Conservation (phyloP, 1,140 invertebrate species). For the Pteromalus puparum region DNA sequence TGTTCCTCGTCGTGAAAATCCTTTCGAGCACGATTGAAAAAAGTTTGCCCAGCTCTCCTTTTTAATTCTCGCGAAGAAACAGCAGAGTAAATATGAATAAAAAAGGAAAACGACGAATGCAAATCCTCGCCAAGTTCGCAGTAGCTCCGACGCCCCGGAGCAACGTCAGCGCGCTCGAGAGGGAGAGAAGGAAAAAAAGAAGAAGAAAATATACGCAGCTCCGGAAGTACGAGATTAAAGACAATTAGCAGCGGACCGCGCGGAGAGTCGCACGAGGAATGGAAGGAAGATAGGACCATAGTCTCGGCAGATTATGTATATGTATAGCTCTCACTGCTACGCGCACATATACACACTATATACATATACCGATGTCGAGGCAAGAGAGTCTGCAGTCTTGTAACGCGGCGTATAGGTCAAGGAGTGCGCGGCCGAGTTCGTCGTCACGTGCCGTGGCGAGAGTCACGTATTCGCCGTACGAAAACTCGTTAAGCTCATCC, state of each 20-base stretch:
- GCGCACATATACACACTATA: too few species aligned
- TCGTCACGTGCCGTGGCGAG: slow-evolving; percentile 7
- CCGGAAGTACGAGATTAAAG: slow-evolving; percentile 3
- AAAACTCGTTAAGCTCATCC: slow-evolving; percentile 41
- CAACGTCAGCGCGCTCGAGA: neutral
- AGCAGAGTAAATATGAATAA: neutral
- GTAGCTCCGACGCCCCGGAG: neutral
- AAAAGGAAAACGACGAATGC: neutral
- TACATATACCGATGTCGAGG: neutral
- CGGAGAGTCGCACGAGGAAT: neutral
- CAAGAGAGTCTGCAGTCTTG: slow-evolving; percentile 4
- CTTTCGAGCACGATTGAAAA: neutral
- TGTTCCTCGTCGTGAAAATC: too few species aligned
- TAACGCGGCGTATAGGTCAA: neutral
- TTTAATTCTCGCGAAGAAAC: neutral
- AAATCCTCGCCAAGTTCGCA: neutral
- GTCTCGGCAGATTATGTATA: neutral
- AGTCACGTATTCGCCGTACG: slow-evolving; percentile 36
- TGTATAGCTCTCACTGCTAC: neutral
- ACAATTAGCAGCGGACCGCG: slow-evolving; percentile 4
- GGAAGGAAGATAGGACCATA: neutral
- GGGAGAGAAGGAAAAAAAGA: neutral
- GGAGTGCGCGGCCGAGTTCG: neutral
- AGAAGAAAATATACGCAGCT: neutral
- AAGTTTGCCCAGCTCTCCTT: neutral